Conservation (phyloP, 2,797 vertebrate species). For the Dromococcyx pavoninus region DNA sequence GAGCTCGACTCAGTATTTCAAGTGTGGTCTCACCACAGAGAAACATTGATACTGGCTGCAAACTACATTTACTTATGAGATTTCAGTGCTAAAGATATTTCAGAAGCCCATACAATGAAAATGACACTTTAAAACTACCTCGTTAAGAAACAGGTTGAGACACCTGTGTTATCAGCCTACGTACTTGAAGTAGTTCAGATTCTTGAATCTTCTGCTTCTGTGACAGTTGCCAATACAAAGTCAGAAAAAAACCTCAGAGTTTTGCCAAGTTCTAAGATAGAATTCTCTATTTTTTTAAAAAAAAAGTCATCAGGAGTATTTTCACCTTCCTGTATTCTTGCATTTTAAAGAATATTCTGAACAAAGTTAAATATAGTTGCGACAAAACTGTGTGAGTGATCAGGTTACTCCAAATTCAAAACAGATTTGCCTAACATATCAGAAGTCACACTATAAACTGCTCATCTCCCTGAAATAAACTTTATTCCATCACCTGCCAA, state of each 20-base stretch:
- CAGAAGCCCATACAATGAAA: neutral
- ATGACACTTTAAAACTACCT: neutral
- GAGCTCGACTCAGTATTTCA: too few relatives aligned
- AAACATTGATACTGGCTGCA: neutral
- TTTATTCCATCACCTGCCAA: neutral
- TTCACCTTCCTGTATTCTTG: neutral
- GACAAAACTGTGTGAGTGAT: neutral
- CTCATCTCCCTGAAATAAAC: neutral
- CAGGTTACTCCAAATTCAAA: neutral
- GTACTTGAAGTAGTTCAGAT: conserved; percentile 1
- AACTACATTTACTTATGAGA: neutral
- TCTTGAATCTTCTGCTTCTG: neutral
- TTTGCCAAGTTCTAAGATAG: neutral
- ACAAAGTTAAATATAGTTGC: neutral
- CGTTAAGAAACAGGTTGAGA: neutral
- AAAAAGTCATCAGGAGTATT: neutral
- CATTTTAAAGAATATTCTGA: neutral
- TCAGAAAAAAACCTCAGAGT: neutral
- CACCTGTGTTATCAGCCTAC: neutral
- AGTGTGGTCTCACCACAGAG: too few relatives aligned
- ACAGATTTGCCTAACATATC: neutral
- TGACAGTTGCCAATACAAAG: neutral
- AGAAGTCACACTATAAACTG: neutral
- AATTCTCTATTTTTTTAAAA: neutral
- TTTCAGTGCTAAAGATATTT: neutral